A percentile compares a stretch with the other conserved stretches of the same genome.
These are phyloP conservation scores for Wasmannia auropunctata DNA, from an alignment of 1,140 invertebrate species.

Conservation along the genomic window DNA sequence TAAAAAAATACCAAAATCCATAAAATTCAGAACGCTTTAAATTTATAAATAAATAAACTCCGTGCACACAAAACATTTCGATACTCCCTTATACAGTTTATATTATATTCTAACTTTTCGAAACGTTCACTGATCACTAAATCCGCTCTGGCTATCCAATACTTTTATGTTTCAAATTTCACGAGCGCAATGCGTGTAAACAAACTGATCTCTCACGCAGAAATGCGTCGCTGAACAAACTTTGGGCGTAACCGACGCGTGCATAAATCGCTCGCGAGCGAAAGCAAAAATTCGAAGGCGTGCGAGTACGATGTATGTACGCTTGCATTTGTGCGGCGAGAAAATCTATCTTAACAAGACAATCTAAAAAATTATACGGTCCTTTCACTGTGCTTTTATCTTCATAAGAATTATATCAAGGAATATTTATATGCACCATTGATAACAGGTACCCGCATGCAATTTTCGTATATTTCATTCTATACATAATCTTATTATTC, in stretches of 20 bases:
- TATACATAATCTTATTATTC: background rate
- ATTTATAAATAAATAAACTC: conserved; percentile 11
- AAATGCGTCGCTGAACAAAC: conserved; percentile 69
- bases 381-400: background rate
- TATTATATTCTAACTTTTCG: background rate
- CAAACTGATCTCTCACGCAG: conserved; percentile 36
- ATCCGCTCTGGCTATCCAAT: background rate
- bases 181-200: conserved; percentile 4
- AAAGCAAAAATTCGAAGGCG: conserved; percentile 43
- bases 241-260: conserved; percentile 65
- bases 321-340: background rate
- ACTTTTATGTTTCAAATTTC: conserved; percentile 16
- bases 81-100: background rate
- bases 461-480: conserved; percentile 8
- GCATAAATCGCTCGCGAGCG: conserved; percentile 59
- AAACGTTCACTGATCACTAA: background rate
- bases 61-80: background rate
- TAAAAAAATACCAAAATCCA: background rate
- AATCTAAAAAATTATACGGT: background rate
- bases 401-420: background rate
- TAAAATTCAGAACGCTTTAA: background rate
- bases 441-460: background rate
- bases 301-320: background rate
- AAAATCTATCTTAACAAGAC: background rate
- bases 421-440: background rate